Evolutionary conservation across 2,888 invertebrate species (phyloP).

Genomic region (Acrocyrtus sp.): DNA sequence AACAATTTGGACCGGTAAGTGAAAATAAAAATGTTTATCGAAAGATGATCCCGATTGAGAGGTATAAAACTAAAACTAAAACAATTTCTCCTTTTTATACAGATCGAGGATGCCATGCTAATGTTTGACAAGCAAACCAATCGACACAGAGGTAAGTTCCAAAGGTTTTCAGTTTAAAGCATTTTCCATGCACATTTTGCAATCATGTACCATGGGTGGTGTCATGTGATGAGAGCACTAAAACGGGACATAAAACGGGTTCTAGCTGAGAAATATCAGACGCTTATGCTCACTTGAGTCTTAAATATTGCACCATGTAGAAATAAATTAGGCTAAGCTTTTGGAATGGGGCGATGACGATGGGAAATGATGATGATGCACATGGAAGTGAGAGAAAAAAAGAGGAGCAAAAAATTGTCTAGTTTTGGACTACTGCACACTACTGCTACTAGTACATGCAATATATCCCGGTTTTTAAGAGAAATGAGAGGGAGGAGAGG

Average conservation of each 20-base stretch:
- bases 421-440: too few relatives aligned
- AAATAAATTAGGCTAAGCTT: constrained; percentile 5
- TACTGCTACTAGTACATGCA: too few relatives aligned
- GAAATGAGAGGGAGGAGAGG: constrained; percentile 4
- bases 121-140: constrained; percentile 99
- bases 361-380: not conserved
- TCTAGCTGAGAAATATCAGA: not conserved
- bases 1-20: constrained; percentile 99
- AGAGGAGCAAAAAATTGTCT: too few relatives aligned
- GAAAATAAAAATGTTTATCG: constrained; percentile 6
- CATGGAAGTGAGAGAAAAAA: too few relatives aligned
- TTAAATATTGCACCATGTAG: constrained; percentile 11
- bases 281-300: constrained; percentile 18
- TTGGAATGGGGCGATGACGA: not conserved
- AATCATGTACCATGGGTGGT: not conserved
- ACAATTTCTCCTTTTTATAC: constrained; percentile 69
- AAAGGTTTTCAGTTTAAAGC: constrained; percentile 6
- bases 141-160: constrained; percentile 92
- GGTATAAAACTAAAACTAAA: too few relatives aligned
- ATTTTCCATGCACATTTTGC: not conserved
- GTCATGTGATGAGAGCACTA: not conserved
- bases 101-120: constrained; percentile 99
- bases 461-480: too few relatives aligned
- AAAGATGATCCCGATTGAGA: too few relatives aligned
- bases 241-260: not conserved